Percentiles rank a stretch among this genome's conserved stretches.
Evolutionary conservation across 2,888 invertebrate species (phyloP).

Genomic region (Drosophila villosipedis): DNA sequence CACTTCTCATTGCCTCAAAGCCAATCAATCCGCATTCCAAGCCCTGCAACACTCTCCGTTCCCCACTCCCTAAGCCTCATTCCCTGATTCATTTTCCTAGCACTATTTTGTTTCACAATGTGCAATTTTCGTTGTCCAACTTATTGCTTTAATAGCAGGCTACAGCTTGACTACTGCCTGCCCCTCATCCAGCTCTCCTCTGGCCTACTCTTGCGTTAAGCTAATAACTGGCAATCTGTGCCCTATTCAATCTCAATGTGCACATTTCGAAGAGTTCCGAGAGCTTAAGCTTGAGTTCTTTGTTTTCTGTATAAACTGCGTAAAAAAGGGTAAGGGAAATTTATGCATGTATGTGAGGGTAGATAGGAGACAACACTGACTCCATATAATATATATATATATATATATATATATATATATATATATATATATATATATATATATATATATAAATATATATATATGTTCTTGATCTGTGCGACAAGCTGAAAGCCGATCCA

Average conservation of each 20-base stretch:
- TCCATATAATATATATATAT: background rate
- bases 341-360: background rate
- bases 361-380: background rate
- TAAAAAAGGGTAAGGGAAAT: background rate
- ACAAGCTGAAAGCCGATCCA: background rate
- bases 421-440: background rate
- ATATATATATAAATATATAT: background rate
- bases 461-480: background rate
- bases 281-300: conserved; percentile 20
- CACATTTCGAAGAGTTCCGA: conserved; percentile 32
- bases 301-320: conserved; percentile 25
- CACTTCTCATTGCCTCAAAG: conserved; percentile 19
- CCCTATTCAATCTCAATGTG: conserved; percentile 62
- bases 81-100: conserved; percentile 46
- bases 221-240: conserved; percentile 67
- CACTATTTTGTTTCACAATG: conserved; percentile 33
- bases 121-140: conserved; percentile 68
- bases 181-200: conserved; percentile 1
- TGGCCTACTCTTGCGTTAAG: conserved; percentile 13
- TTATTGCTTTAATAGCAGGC: conserved; percentile 69
- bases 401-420: background rate
- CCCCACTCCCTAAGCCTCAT: background rate
- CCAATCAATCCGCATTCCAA: conserved; percentile 53
- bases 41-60: conserved; percentile 1
- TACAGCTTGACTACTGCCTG: conserved; percentile 9